phyloP scores from a whole-genome alignment of 1,140 invertebrate genomes.

The Carposina sasakii region DNA sequence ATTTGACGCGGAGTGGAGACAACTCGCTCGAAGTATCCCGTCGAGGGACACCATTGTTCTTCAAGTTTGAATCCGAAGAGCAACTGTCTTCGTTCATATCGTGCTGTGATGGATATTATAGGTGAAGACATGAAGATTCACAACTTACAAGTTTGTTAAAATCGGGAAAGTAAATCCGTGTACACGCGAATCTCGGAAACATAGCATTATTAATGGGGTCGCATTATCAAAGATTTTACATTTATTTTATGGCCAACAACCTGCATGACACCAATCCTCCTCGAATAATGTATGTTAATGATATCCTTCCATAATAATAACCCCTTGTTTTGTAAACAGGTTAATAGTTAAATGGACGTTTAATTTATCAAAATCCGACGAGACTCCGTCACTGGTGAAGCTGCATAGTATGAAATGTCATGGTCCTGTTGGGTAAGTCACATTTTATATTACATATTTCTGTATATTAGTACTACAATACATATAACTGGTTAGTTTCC shows the following conservation, averaged over 20 bases:
- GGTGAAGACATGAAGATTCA: no score
- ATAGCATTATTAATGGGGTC: no score
- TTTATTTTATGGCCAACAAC: no score
- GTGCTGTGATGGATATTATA: constrained; percentile 89
- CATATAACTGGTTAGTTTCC: no score
- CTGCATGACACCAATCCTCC: no score
- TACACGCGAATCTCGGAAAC: no score
- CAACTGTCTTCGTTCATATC: constrained; percentile 87
- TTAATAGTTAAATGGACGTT: constrained; percentile 91
- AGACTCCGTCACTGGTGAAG: constrained; percentile 82
- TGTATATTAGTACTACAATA: no score
- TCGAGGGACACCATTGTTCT: constrained; percentile 83
- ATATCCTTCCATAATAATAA: no score
- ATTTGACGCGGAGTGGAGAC: constrained; percentile 80
- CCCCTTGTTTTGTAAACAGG: constrained; percentile 59
- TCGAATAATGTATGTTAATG: no score
- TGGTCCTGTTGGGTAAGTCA: constrained; percentile 86
- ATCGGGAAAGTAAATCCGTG: no score
- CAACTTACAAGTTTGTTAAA: no score
- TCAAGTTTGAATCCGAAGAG: constrained; percentile 77
- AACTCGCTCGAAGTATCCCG: constrained; percentile 84
- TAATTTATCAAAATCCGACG: constrained; percentile 86
- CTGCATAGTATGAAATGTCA: constrained; percentile 87
- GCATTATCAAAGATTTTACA: no score
- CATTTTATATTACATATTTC: constrained; percentile 14